Conservation (phyloP, 2,888 invertebrate species). For the Cantharis lateralis region DNA sequence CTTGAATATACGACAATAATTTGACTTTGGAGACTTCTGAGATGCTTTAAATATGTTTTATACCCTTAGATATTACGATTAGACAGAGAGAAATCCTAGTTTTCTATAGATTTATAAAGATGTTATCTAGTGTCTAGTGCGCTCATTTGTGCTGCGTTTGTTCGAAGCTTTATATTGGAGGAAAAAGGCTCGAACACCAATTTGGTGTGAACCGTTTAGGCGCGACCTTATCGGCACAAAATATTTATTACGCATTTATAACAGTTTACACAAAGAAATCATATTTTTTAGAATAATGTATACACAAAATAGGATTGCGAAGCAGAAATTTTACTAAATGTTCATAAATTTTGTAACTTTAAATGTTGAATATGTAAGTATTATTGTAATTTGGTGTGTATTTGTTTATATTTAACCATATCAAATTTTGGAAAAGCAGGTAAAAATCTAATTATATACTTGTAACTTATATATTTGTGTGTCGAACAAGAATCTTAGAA, state of each 20-base stretch:
- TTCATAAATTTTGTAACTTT: not conserved
- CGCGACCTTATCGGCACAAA: not conserved
- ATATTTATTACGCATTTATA: not conserved
- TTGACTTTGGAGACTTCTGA: constrained; percentile 41
- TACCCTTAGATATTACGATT: constrained; percentile 49
- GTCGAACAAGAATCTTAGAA: not conserved
- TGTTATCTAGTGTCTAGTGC: constrained; percentile 41
- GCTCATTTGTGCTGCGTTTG: constrained; percentile 19
- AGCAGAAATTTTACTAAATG: not conserved
- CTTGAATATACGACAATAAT: constrained; percentile 35
- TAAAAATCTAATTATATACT: not conserved
- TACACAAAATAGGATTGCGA: not conserved
- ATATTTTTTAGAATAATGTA: not conserved
- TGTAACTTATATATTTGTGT: not conserved
- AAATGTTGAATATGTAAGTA: not conserved
- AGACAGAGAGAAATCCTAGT: constrained; percentile 52
- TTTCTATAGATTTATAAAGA: constrained; percentile 56
- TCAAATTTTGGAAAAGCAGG: not conserved
- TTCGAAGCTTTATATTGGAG: constrained; percentile 1
- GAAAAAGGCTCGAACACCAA: not conserved
- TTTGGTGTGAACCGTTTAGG: not conserved
- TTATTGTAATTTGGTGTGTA: not conserved
- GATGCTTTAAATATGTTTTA: constrained; percentile 55
- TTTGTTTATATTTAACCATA: not conserved
- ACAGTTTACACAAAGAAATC: not conserved